A percentile compares a stretch with the other conserved stretches of the same genome.
These are phyloP conservation scores for Oryctes rhinoceros DNA, from an alignment of 1,140 invertebrate genomes.

Conservation along the genomic window DNA sequence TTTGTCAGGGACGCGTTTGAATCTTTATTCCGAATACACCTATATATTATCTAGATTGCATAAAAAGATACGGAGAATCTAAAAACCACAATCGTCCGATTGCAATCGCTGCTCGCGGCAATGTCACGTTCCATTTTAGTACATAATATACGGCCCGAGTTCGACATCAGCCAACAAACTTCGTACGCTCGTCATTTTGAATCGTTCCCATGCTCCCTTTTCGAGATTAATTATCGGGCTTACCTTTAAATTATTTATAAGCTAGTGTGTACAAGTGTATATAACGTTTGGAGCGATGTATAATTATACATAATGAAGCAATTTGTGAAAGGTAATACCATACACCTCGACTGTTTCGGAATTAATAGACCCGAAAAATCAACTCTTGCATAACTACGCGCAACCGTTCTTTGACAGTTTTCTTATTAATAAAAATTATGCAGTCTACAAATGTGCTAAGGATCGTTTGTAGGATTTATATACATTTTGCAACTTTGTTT, in stretches of 20 bases:
- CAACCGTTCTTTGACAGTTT: background rate
- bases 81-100: background rate
- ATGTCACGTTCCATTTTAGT: conserved; percentile 13
- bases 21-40: too few species aligned
- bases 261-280: background rate
- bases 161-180: background rate
- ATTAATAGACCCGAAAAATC: conserved; percentile 14
- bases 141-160: background rate
- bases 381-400: background rate
- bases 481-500: too few species aligned
- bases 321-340: background rate
- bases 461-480: too few species aligned
- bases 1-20: too few species aligned
- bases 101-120: background rate
- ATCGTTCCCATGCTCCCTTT: conserved; percentile 8
- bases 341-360: conserved; percentile 2
- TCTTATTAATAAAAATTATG: too few species aligned
- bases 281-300: conserved; percentile 4
- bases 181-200: conserved; percentile 18
- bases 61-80: background rate
- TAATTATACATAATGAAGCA: conserved; percentile 19
- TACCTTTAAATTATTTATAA: conserved; percentile 16
- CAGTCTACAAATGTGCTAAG: too few species aligned
- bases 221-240: conserved; percentile 11
- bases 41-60: background rate